phyloP scores from a whole-genome alignment of 2,888 invertebrate species.

The Galeruca laticollis region DNA sequence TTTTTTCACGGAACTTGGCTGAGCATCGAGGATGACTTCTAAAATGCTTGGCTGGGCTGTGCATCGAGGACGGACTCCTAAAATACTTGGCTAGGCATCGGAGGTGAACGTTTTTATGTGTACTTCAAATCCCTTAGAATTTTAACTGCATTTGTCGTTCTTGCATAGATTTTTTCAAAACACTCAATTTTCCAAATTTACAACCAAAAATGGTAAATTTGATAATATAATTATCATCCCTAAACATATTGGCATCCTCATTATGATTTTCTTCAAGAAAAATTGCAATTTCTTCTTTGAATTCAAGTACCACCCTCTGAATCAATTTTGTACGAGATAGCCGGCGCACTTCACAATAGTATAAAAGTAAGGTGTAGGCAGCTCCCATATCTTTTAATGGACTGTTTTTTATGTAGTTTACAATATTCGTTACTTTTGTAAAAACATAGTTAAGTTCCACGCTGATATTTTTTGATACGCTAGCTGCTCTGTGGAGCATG shows the following conservation, averaged over 20 bases:
- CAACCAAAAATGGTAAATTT: no score
- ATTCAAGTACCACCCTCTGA: background rate
- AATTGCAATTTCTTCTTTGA: background rate
- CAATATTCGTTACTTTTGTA: background rate
- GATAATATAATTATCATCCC: background rate
- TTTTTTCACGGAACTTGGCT: no score
- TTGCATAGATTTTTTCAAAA: background rate
- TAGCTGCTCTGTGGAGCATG: no score
- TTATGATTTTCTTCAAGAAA: background rate
- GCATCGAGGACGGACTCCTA: no score
- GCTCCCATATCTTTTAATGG: background rate
- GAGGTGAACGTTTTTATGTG: no score
- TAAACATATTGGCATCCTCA: background rate
- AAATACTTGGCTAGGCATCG: no score
- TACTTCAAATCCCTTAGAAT: no score
- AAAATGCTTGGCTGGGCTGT: no score
- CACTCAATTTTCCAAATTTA: background rate
- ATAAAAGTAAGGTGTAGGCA: background rate
- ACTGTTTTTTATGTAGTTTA: conserved; percentile 1
- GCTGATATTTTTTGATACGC: background rate
- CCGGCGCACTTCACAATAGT: background rate
- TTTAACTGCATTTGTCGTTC: background rate
- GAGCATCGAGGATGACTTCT: no score
- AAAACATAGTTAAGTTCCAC: background rate
- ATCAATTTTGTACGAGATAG: background rate